A percentile compares a stretch with the other conserved stretches of the same genome.
Conservation (phyloP, 2,797 vertebrate genomes). For the Chaetodon trifasciatus region DNA sequence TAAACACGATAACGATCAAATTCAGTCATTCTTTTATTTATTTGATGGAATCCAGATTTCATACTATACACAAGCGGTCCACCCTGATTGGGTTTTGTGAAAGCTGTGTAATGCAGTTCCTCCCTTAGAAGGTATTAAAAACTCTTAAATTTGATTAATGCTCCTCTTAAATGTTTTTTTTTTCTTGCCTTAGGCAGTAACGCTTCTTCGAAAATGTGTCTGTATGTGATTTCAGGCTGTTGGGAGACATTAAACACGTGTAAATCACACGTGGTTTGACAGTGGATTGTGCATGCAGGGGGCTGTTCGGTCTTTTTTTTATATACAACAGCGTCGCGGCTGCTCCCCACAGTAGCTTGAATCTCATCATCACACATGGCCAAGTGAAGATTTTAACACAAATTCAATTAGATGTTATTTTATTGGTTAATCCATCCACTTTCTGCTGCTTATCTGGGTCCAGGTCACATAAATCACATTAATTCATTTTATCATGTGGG, state of each 20-base stretch:
- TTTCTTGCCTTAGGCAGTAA: neutral
- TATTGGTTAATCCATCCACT: too few relatives aligned
- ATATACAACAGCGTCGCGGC: neutral
- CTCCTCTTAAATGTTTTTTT: neutral
- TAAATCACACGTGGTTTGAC: neutral
- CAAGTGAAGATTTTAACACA: neutral
- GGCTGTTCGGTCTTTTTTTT: too few relatives aligned
- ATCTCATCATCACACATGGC: neutral
- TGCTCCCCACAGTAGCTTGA: neutral
- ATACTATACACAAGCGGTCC: neutral
- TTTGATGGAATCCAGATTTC: conserved; percentile 8
- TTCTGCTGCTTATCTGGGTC: neutral
- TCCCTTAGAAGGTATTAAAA: neutral
- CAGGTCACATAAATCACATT: neutral
- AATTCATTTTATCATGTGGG: neutral
- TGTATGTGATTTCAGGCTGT: neutral
- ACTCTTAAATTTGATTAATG: neutral
- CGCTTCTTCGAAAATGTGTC: neutral
- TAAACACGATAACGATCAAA: neutral
- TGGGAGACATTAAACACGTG: neutral
- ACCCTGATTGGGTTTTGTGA: conserved; percentile 3
- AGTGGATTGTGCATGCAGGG: neutral
- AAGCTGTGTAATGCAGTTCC: neutral
- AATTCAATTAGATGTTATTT: neutral
- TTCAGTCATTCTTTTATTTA: neutral